phyloP scores from a whole-genome alignment of 2,113 vertebrate species.

The Mus spicilegus region DNA sequence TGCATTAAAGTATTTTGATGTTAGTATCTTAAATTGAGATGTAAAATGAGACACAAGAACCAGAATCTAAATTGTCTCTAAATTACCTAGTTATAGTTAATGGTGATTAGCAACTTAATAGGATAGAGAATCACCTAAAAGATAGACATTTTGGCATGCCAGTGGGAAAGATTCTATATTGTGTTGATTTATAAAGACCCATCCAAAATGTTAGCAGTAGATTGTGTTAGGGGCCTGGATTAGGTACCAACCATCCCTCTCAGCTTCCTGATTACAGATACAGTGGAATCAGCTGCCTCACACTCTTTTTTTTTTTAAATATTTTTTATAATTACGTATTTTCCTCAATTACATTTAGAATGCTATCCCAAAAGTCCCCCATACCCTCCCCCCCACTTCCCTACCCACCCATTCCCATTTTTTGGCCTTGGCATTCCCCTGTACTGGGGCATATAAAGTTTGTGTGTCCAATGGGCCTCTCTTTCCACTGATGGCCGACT shows the following conservation, averaged over 20 bases:
- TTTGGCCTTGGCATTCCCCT: too few species aligned
- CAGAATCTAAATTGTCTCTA: background rate
- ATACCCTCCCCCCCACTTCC: too few species aligned
- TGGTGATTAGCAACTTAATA: background rate
- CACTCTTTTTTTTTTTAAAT: background rate
- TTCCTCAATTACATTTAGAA: too few species aligned
- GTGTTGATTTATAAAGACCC: background rate
- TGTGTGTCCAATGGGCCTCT: too few species aligned
- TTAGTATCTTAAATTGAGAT: background rate
- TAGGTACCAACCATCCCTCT: background rate
- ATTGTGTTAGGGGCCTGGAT: fast-evolving
- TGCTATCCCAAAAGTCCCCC: too few species aligned
- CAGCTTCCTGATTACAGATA: background rate
- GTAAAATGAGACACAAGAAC: background rate
- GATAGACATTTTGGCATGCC: background rate
- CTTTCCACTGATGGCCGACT: too few species aligned
- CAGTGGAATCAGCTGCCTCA: background rate
- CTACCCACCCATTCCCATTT: too few species aligned
- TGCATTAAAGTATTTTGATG: background rate
- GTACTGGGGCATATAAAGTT: too few species aligned
- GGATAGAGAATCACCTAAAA: background rate
- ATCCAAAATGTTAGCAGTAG: background rate
- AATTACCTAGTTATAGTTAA: background rate
- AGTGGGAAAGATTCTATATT: background rate
- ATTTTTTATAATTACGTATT: too few species aligned